phyloP scores from a whole-genome alignment of 2,113 vertebrate genomes.

The Cryptotis parvus region DNA sequence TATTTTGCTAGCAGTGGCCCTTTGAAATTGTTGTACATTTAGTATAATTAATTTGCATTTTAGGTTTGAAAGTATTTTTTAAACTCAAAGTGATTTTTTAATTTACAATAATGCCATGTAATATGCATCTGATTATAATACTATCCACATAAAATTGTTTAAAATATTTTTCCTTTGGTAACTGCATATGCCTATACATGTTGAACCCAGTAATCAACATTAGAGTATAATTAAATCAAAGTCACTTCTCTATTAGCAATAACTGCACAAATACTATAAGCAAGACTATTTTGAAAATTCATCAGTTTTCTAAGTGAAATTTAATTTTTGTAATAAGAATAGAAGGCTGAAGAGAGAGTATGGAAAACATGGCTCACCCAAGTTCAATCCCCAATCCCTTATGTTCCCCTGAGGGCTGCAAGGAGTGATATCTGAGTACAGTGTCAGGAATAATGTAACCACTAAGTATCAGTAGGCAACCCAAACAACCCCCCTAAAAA shows the following conservation, averaged over 20 bases:
- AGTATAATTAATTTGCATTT: conserved; percentile 39
- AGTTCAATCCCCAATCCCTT: too few relatives aligned
- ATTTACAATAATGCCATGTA: neutral
- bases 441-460: too few relatives aligned
- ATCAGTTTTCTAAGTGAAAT: neutral
- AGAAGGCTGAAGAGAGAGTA: too few relatives aligned
- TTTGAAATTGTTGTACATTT: neutral
- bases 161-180: neutral
- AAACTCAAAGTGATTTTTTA: neutral
- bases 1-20: neutral
- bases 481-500: too few relatives aligned
- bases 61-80: neutral
- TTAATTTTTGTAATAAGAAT: neutral
- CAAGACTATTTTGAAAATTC: neutral
- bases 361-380: too few relatives aligned
- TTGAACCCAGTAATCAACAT: neutral
- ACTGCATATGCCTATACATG: neutral
- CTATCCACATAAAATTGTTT: neutral
- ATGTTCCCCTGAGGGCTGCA: too few relatives aligned
- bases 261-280: neutral
- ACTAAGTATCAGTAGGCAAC: too few relatives aligned
- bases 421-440: too few relatives aligned
- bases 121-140: neutral
- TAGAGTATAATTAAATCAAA: neutral
- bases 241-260: neutral